Percentiles rank a stretch among this genome's conserved stretches.
phyloP scores from a whole-genome alignment of 2,113 vertebrate genomes.

The Macrotis lagotis region DNA sequence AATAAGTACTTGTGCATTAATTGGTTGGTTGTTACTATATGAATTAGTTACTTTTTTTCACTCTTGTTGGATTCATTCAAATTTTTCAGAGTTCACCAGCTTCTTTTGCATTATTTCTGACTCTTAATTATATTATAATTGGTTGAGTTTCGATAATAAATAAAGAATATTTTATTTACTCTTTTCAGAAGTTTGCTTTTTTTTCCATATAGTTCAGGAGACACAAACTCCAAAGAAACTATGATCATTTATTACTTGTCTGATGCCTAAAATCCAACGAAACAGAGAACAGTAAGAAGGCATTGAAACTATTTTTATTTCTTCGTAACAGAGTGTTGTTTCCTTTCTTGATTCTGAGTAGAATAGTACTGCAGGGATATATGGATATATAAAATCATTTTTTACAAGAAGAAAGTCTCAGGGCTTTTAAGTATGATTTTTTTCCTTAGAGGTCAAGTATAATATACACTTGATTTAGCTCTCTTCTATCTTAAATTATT shows the following conservation, averaged over 20 bases:
- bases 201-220: neutral
- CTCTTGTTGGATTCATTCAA: constrained; percentile 7
- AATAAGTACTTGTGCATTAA: neutral
- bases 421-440: constrained; percentile 7
- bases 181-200: constrained; percentile 40
- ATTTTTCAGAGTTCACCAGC: constrained; percentile 21
- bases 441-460: neutral
- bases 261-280: constrained; percentile 32
- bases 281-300: constrained; percentile 38
- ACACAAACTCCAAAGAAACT: constrained; percentile 20
- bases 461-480: neutral
- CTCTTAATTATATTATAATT: constrained; percentile 26
- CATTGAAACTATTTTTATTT: constrained; percentile 54
- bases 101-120: constrained; percentile 13
- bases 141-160: constrained; percentile 1
- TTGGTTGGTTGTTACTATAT: neutral
- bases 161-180: constrained; percentile 10
- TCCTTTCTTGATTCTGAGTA: neutral
- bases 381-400: neutral
- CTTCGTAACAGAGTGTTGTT: constrained; percentile 36
- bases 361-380: neutral
- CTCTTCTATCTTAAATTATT: constrained; percentile 19
- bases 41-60: neutral
- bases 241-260: constrained; percentile 40
- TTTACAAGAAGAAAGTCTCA: constrained; percentile 43